Evolutionary conservation across 2,888 invertebrate species (phyloP).

Genomic region (Synergus umbraculus): DNA sequence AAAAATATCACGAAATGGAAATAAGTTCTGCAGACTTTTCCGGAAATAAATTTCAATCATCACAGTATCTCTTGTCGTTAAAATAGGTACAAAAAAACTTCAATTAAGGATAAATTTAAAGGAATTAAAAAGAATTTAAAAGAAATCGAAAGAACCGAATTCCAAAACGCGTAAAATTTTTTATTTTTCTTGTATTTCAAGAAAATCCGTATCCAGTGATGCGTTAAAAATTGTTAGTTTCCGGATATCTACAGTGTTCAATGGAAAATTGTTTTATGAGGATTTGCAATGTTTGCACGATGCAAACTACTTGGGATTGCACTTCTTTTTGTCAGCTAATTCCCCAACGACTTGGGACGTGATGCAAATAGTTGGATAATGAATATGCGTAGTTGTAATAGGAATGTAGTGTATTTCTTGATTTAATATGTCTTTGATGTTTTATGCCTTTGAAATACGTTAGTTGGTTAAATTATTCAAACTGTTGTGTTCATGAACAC

Average conservation of each 20-base stretch:
- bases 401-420: not conserved
- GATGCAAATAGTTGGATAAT: not conserved
- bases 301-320: not conserved
- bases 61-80: too few relatives aligned
- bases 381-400: not conserved
- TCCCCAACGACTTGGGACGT: slow-evolving; percentile 7
- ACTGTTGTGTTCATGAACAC: not conserved
- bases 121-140: too few relatives aligned
- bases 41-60: not conserved
- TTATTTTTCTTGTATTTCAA: slow-evolving; percentile 13
- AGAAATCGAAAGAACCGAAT: too few relatives aligned
- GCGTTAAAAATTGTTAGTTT: slow-evolving; percentile 9
- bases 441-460: not conserved
- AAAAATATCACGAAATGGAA: not conserved
- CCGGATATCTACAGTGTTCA: slow-evolving; percentile 15
- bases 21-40: not conserved
- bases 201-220: not conserved
- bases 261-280: not conserved
- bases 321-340: not conserved
- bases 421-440: not conserved
- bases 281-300: not conserved
- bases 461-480: not conserved
- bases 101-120: not conserved
- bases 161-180: not conserved
- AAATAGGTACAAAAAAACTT: too few relatives aligned